Conservation (phyloP, 2,797 vertebrate genomes). For the Platyrinchus mystaceus region DNA sequence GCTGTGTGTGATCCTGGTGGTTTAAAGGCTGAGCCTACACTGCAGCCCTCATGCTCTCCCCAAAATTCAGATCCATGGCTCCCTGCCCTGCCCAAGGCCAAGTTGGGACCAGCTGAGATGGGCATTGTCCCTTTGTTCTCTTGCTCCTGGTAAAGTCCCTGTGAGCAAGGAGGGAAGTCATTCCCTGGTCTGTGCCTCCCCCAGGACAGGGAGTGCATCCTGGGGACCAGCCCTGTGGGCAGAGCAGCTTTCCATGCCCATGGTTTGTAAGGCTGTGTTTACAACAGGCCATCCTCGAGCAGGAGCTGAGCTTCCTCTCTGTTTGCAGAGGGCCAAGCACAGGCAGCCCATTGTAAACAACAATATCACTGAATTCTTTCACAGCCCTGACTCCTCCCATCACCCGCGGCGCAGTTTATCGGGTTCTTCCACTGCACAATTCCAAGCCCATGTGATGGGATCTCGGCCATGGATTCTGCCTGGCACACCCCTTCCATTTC, state of each 20-base stretch:
- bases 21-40: not conserved
- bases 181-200: not conserved
- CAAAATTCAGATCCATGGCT: not conserved
- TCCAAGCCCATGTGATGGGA: constrained; percentile 4
- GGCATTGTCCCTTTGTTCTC: fast-evolving
- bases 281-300: not conserved
- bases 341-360: constrained; percentile 12
- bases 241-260: not conserved
- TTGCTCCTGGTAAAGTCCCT: not conserved
- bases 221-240: not conserved
- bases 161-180: not conserved
- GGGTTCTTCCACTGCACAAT: constrained; percentile 29
- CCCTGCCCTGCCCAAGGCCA: not conserved
- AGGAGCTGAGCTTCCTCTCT: constrained; percentile 9
- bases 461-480: constrained; percentile 4
- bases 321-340: constrained; percentile 21
- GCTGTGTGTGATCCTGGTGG: not conserved
- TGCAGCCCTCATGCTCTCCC: not conserved
- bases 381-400: constrained; percentile 40
- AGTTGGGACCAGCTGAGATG: fast-evolving
- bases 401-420: constrained; percentile 18
- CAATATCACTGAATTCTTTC: not conserved
- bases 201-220: fast-evolving
- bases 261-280: not conserved
- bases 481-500: constrained; percentile 59